These are phyloP conservation scores for Acheta domesticus DNA, from an alignment of 2,888 invertebrate genomes.

Conservation along the genomic window DNA sequence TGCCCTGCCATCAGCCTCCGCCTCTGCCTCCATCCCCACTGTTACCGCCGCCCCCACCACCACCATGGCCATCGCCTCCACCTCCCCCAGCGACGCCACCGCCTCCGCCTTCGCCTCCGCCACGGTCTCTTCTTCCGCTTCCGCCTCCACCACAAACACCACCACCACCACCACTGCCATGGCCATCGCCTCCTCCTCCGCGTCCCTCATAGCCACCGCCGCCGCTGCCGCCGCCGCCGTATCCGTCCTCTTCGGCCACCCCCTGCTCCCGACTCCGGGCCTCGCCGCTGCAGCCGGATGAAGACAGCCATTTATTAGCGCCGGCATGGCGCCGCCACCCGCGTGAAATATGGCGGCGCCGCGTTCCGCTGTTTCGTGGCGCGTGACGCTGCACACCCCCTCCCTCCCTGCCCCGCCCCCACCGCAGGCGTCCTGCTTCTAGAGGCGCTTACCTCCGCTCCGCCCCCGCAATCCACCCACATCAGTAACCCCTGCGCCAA, in stretches of 20 bases:
- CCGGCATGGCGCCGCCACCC: background rate
- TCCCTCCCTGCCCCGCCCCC: background rate
- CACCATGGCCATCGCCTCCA: too few relatives aligned
- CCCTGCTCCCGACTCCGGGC: background rate
- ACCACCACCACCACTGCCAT: too few relatives aligned
- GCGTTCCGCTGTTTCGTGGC: slow-evolving; percentile 18
- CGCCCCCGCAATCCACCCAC: background rate
- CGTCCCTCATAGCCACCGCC: background rate
- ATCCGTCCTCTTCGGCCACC: too few relatives aligned
- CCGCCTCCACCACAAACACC: too few relatives aligned
- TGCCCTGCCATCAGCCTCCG: too few relatives aligned
- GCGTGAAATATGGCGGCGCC: slow-evolving; percentile 9
- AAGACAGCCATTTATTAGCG: slow-evolving; percentile 18
- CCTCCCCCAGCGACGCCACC: too few relatives aligned
- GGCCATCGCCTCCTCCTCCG: background rate
- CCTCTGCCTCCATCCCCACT: too few relatives aligned
- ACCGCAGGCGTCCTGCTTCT: background rate
- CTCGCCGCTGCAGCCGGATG: background rate
- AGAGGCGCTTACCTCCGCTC: background rate
- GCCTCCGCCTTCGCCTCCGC: too few relatives aligned
- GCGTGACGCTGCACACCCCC: background rate
- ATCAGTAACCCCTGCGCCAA: too few relatives aligned
- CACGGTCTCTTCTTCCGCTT: too few relatives aligned
- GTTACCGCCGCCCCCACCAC: too few relatives aligned
- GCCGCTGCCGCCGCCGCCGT: background rate